Percentiles rank a stretch among this genome's conserved stretches.
Evolutionary conservation across 1,140 invertebrate species (phyloP).

Genomic region (Drosophila lacteicornis): DNA sequence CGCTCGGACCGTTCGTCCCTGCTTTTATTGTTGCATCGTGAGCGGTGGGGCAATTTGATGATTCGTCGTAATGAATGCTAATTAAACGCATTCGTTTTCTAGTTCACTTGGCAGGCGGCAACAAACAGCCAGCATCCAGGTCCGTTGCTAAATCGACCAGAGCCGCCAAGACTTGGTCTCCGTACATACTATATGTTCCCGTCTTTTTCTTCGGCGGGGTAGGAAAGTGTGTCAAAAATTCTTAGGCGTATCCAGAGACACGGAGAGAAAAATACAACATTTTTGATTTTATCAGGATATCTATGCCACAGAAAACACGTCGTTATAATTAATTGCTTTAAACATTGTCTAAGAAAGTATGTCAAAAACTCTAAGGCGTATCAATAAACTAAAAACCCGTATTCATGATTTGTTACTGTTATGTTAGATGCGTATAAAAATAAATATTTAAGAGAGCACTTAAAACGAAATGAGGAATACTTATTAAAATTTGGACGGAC

Average conservation of each 20-base stretch:
- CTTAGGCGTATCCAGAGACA: conserved; percentile 66
- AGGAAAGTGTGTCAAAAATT: conserved; percentile 77
- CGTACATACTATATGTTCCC: conserved; percentile 19
- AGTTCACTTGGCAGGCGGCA: conserved; percentile 72
- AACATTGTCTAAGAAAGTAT: too few species aligned
- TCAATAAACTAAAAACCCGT: too few species aligned
- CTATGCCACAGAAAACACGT: too few species aligned
- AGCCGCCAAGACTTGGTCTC: conserved; percentile 17
- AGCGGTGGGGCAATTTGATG: conserved; percentile 71
- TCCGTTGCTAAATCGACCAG: conserved; percentile 43
- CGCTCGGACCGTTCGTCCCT: conserved; percentile 17
- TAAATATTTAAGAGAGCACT: too few species aligned
- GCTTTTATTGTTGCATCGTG: conserved; percentile 72
- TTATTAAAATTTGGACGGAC: too few species aligned
- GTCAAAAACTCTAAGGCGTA: too few species aligned
- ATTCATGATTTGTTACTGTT: too few species aligned
- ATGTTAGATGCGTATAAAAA: too few species aligned
- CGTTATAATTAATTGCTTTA: background rate
- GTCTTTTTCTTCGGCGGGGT: conserved; percentile 32
- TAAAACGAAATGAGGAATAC: too few species aligned
- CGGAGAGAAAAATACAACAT: background rate
- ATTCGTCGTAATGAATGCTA: conserved; percentile 84
- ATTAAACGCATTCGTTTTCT: conserved; percentile 84
- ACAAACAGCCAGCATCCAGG: conserved; percentile 49
- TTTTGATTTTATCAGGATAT: background rate